Base-by-base conservation (phyloP, 2,113 vertebrate genomes). In the Furnarius figulus region DNA sequence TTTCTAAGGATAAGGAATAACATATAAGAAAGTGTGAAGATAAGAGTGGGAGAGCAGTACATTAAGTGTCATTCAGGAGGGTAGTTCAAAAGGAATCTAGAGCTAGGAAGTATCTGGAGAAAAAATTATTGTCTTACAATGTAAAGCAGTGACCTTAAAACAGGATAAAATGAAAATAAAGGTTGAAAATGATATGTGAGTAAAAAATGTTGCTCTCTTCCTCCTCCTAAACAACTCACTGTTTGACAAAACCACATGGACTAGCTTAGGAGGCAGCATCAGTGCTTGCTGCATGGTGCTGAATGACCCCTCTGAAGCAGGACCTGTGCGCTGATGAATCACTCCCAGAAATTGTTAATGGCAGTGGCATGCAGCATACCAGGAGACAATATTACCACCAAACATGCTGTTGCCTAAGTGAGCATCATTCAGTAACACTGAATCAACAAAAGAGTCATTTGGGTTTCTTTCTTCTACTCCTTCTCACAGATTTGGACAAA, bases 1-100 rank as follows among this genome's bases (percentile, higher is more conserved):
- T 74, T 77, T 92, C 37, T 83, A 74, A 95, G 50, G 46, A 61
- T 70, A 77, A 91, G 37, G 31, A 96, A 76, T 10, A 88, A 33
- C 71, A 71, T 37, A 49, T 20, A 74, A 73, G 39, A 39, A 93
- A 65, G 30, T 63, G 72, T 92, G 88, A 95, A 93, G 39, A 42
- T 62, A 72, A 59, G 61, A 93, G 70, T 68, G 44, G 70, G 82
- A 91, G 59, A 88, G 76, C 5, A 49, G 37, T 44, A 70, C 23
- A 70, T 63, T 61, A 72, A 75, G 39, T 73, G 62, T 68, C 50
- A 42, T 58, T 83, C 78, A 85, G 63, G 24, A 91, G 46, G 25
- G 25, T 56, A 84, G 52, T 42, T 90, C 52, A 70, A 44, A 94
- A 85, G 31, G 59, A 58, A 82, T 14, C 23, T 19, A 91, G 25